Percentiles rank a stretch among this genome's conserved stretches.
Evolutionary conservation across 2,113 vertebrate genomes (phyloP).

Genomic region (Protobothrops flavoviridis): DNA sequence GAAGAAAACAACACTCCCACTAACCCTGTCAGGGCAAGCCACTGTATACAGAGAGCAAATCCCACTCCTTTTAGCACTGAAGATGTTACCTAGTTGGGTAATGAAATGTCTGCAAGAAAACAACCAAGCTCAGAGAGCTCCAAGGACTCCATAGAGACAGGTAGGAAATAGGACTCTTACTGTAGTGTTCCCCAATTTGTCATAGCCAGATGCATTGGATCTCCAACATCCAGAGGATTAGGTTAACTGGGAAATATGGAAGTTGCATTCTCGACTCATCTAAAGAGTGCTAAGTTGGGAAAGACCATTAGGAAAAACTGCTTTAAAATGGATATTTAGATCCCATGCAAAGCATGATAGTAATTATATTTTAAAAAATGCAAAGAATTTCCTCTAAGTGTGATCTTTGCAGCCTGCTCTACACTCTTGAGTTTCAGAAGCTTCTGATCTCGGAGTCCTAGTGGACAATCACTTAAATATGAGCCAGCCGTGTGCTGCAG

Average conservation of each 20-base stretch:
- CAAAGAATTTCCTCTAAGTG: neutral
- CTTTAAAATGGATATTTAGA: neutral
- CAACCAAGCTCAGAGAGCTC: neutral
- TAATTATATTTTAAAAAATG: neutral
- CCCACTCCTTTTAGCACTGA: too few species aligned
- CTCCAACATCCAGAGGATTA: neutral
- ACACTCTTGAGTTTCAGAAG: too few species aligned
- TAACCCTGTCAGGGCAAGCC: neutral
- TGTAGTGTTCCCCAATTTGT: neutral
- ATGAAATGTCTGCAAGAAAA: too few species aligned
- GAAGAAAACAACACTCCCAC: neutral
- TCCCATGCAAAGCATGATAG: neutral
- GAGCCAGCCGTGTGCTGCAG: too few species aligned
- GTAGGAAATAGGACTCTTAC: neutral
- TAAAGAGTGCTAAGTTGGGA: neutral
- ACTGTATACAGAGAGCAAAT: neutral
- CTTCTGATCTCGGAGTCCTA: neutral
- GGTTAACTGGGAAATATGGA: neutral
- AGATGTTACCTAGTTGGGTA: too few species aligned
- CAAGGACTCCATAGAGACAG: neutral
- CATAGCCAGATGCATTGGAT: neutral
- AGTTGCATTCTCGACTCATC: neutral
- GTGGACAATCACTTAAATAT: too few species aligned
- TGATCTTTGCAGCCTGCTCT: neutral
- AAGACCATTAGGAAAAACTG: neutral